Evolutionary conservation across 2,797 vertebrate genomes (phyloP).

Genomic region (Nannoperca australis): DNA sequence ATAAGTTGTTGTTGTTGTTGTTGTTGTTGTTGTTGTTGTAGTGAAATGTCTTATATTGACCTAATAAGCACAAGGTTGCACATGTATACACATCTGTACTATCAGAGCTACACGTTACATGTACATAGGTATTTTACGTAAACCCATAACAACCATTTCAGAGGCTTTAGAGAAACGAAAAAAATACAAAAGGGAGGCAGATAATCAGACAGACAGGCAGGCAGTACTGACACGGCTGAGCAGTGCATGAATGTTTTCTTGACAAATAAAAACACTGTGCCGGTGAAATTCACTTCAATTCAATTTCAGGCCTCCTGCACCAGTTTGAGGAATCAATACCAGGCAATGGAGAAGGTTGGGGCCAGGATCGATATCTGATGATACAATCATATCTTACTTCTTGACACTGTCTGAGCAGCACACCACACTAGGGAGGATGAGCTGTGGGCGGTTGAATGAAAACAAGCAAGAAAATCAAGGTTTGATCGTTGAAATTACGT

Average conservation of each 20-base stretch:
- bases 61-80: background rate
- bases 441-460: constrained; percentile 52
- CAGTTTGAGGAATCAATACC: constrained; percentile 78
- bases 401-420: constrained; percentile 72
- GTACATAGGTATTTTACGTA: constrained; percentile 5
- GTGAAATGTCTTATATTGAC: background rate
- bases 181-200: constrained; percentile 30
- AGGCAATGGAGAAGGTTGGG: constrained; percentile 68
- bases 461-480: constrained; percentile 58
- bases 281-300: constrained; percentile 69
- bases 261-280: constrained; percentile 74
- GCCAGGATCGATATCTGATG: constrained; percentile 81
- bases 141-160: constrained; percentile 8
- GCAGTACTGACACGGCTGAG: constrained; percentile 68
- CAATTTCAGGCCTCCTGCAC: constrained; percentile 78
- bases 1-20: background rate
- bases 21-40: background rate
- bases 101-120: background rate
- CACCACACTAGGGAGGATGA: constrained; percentile 34
- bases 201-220: constrained; percentile 36
- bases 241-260: constrained; percentile 79
- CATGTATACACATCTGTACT: background rate
- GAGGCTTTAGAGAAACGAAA: constrained; percentile 12
- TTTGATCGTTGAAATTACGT: constrained; percentile 26
- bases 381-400: constrained; percentile 84